Evolutionary conservation across 2,797 vertebrate species (phyloP), one percentile per base, ranked within the genome.

Genomic region (Nannoperca obscura): DNA sequence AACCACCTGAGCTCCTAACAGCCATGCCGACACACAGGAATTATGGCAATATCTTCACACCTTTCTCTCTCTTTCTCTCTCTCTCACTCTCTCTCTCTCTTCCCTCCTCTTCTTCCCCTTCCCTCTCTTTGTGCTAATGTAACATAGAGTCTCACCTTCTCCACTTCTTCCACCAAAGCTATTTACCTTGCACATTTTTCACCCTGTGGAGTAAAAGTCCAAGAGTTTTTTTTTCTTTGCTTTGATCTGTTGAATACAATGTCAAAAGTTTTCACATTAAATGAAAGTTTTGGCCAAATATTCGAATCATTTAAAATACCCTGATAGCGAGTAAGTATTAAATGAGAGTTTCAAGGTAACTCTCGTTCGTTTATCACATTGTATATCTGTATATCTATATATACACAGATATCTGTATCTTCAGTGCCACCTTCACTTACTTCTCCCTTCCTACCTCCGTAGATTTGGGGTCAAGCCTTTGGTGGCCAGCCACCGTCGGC

Each of bases 1-100:
- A 96, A 95, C 96, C 98, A 99, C 97, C 98, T 99, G 97, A 98
- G 97, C 97, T 97, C 97, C 94, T 96, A 96, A 97, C 96, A 97
- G 97, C 96, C 96, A 95, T 86, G 91, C 90, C 90, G 96, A 97
- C 96, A 96, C 96, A 96, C 95, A 96, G 95, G 96, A 97, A 98
- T 97, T 96, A 98, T 97, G 96, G 96, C 96, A 97, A 97, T 96
- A 96, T 96, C 96, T 96, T 94, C 95, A 95, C 94, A 95, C 94
- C 95, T 96, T 94, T 96, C 94, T 95, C 95, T 96, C 94, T 92
- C 90, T 94, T 73, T 46, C 58, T 63, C n/a, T 14, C 20, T 24
- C 58, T 68, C 64, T 20, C 75, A 74, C 76, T 68, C 53, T 67
- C 63, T 64, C 66, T 54, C 83, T 82, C 49, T 59, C 73, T 60